Evolutionary conservation across 2,888 invertebrate genomes (phyloP), one percentile per base, ranked within the genome.

Genomic region (Perizoma affinitatum): DNA sequence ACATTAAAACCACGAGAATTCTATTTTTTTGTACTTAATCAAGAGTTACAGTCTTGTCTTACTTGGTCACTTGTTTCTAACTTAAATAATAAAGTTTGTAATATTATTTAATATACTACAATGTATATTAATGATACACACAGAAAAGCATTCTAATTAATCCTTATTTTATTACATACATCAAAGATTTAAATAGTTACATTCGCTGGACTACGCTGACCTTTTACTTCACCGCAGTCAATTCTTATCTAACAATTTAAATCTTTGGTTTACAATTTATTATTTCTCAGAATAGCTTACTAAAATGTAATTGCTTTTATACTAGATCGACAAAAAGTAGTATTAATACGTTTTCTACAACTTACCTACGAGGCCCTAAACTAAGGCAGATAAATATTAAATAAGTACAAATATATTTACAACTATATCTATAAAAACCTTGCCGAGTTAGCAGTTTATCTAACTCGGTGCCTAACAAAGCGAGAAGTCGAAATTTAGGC

Each of bases 21-120:
- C 51, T 61, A 57, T 79, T 22, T 22, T 73, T 89, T 88, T 90
- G 90, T 90, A 91, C 90, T 90, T 84, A 89, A 74, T 79, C 78
- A 80, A 82, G 78, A 79, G 74, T 74, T 79, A 87, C 88, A 90
- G 90, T 90, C 90, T 90, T 87, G 80, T 85, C 84, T 85, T 69
- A 80, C 75, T 90, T 90, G 90, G 90, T 90, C 90, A 84, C 82
- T 82, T 75, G 70, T 78, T 71, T 66, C 73, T 69, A 70, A 66
- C 68, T 71, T n/a, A n/a, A n/a, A n/a, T n/a, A n/a, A n/a, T n/a
- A 70, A 34, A 49, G 42, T 52, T 58, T 52, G 58, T 58, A 45
- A 35, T n/a, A 40, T 8, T 45, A 50, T 33, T 49, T 49, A 33
- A 41, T 49, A 51, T 36, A 41, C 35, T 33, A 10, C 46, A 22